Conservation (phyloP, 2,113 vertebrate genomes). For the Hyperopisus bebe region DNA sequence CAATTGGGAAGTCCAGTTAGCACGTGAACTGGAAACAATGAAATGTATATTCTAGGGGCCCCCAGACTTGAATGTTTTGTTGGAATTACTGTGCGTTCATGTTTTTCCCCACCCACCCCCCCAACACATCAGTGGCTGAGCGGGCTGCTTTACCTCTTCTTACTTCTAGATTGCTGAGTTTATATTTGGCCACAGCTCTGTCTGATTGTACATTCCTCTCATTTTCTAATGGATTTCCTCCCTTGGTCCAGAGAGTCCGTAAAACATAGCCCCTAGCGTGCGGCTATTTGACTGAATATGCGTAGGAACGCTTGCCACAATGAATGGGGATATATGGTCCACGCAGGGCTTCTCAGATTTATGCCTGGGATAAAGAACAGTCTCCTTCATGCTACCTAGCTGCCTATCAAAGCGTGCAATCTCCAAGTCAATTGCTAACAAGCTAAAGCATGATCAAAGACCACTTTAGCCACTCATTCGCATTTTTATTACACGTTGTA, state of each 20-base stretch:
- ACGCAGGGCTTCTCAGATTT: not conserved
- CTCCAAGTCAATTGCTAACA: not conserved
- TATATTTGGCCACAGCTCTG: not conserved
- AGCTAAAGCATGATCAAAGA: not conserved
- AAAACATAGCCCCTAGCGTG: not conserved
- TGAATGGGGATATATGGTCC: not conserved
- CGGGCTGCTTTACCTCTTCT: not conserved
- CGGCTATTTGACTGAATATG: not conserved
- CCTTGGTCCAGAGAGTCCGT: not conserved
- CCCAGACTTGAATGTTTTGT: not conserved
- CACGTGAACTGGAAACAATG: constrained; percentile 8
- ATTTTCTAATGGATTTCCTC: not conserved
- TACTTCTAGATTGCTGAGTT: not conserved
- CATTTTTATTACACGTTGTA: not conserved
- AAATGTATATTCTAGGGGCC: not conserved
- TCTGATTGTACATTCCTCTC: not conserved
- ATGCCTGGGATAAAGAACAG: not conserved
- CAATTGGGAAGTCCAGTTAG: not conserved
- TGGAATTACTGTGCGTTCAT: not conserved
- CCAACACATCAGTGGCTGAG: not conserved
- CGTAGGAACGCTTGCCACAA: not conserved
- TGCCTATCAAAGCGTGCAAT: not conserved
- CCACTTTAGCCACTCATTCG: not conserved
- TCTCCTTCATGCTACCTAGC: not conserved
- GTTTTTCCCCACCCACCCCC: too few species aligned